phyloP scores from a whole-genome alignment of 2,797 vertebrate species.

The Pachyuromys duprasi region DNA sequence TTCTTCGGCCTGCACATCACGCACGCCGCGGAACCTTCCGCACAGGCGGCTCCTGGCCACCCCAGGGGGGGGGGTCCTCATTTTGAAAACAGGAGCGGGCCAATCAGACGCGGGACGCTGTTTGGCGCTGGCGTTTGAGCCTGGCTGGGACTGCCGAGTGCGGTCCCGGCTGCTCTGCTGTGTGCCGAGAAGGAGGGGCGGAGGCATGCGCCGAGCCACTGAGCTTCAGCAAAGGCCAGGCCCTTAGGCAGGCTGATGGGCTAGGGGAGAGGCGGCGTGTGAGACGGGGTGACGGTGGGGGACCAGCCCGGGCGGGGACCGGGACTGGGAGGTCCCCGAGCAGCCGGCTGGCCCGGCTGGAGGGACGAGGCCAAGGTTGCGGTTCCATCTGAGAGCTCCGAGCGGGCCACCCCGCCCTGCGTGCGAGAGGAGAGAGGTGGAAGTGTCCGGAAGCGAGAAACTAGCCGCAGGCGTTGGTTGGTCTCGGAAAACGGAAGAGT shows the following conservation, averaged over 20 bases:
- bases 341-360: conserved; percentile 48
- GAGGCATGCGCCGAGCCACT: background rate
- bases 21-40: accelerated
- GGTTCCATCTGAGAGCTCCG: background rate
- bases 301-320: conserved; percentile 82
- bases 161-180: background rate
- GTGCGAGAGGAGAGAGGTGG: background rate
- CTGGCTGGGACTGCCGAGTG: accelerated
- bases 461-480: background rate
- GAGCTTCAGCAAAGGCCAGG: background rate
- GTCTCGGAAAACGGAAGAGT: background rate
- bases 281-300: conserved; percentile 74
- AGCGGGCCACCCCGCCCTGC: background rate
- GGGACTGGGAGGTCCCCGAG: conserved; percentile 71
- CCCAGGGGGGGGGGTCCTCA: conserved; percentile 72
- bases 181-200: background rate
- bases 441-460: conserved; percentile 41
- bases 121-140: conserved; percentile 77
- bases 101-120: conserved; percentile 72
- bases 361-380: background rate
- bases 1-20: background rate
- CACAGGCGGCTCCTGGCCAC: conserved; percentile 69
- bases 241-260: background rate
- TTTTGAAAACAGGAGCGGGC: conserved; percentile 79
- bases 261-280: conserved; percentile 44